Conservation (phyloP, 2,797 vertebrate genomes). For the Phataginus tricuspis region DNA sequence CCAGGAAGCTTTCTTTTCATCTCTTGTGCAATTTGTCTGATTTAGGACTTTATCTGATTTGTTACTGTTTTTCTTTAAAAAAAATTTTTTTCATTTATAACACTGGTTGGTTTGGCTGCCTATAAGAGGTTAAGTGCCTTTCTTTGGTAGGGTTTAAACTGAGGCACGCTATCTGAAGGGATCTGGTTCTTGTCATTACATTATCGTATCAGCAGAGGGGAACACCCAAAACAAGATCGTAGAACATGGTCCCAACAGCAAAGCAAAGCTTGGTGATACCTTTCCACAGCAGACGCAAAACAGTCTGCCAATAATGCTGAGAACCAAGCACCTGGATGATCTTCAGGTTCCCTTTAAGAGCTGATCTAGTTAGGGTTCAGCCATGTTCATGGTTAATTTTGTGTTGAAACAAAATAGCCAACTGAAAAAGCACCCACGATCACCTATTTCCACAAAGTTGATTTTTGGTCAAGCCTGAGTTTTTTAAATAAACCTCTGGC, state of each 20-base stretch:
- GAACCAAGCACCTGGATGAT: background rate
- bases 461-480: background rate
- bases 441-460: background rate
- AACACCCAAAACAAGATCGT: background rate
- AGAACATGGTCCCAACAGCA: background rate
- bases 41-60: constrained; percentile 48
- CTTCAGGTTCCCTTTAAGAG: background rate
- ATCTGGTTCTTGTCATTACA: background rate
- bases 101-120: constrained; percentile 59
- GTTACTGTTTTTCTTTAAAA: constrained; percentile 42
- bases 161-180: background rate
- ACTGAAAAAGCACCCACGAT: background rate
- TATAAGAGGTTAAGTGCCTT: constrained; percentile 65
- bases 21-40: constrained; percentile 64
- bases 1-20: constrained; percentile 39
- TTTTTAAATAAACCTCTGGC: constrained; percentile 29
- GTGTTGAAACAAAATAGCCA: background rate
- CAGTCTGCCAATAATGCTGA: background rate
- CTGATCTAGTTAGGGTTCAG: background rate
- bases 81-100: constrained; percentile 32
- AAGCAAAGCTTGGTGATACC: background rate
- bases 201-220: background rate
- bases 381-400: background rate
- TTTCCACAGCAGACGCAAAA: background rate
- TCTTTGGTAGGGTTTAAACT: background rate